Conservation (phyloP, 2,888 invertebrate species). For the Rhaphigaster nebulosa region DNA sequence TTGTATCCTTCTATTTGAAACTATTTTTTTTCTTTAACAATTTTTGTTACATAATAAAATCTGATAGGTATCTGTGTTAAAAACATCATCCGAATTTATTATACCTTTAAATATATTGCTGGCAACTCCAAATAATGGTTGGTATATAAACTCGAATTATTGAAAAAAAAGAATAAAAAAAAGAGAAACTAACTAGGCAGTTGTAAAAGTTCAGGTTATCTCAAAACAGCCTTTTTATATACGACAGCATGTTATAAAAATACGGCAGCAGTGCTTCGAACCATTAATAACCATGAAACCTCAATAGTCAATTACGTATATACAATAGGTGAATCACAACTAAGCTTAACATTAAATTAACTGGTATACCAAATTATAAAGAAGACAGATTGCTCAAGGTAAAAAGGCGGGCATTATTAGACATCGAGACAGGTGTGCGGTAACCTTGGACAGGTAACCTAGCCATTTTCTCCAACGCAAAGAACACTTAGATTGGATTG, state of each 20-base stretch:
- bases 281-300: neutral
- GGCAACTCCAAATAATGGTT: neutral
- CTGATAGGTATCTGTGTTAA: too few relatives aligned
- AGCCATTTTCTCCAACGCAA: neutral
- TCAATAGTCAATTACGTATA: neutral
- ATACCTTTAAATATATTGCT: too few relatives aligned
- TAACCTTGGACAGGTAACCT: constrained; percentile 4
- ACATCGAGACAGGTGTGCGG: neutral
- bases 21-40: too few relatives aligned
- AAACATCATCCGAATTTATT: too few relatives aligned
- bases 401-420: neutral
- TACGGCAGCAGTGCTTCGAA: neutral
- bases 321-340: neutral
- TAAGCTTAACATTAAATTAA: neutral
- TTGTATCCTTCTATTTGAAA: too few relatives aligned
- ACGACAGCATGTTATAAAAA: neutral
- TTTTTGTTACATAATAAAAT: too few relatives aligned
- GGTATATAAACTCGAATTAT: too few relatives aligned
- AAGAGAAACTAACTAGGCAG: neutral
- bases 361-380: neutral
- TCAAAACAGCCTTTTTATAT: neutral
- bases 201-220: neutral
- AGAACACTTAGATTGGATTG: neutral
- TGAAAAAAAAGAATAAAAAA: too few relatives aligned
- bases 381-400: neutral